Base-by-base conservation (phyloP, 1,140 invertebrate genomes). In the Mercenaria mercenaria region DNA sequence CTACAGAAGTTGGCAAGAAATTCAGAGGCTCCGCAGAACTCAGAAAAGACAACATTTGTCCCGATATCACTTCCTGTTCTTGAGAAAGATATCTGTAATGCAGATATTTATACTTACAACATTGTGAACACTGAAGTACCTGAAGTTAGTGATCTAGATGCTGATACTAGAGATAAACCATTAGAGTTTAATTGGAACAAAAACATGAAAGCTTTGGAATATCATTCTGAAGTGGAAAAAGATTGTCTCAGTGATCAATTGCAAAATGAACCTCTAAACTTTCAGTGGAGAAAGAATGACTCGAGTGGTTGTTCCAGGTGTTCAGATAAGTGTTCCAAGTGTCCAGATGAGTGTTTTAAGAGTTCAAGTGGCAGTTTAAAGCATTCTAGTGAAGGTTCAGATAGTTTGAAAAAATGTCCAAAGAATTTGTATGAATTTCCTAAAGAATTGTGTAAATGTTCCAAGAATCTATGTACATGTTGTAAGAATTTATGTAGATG, bases 121-220 rank as follows among this genome's bases (percentile, higher is more conserved):
- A 79, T 79, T 1, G 32, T 79, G 15, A 79, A 79, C 15, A 10
- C 29, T 6, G n/a, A 26, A 52, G n/a, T 6, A 76, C 43, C 41
- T 26, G 26, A 3, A 10, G 37, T 41, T 29, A 13, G 4, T 39
- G 50, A 37, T 4, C 13, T 41, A 34, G 34, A 77, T 32, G 26
- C 10, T 77, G 43, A 43, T 2, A 10, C 26, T 15, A 20, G 56
- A 18, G 50, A 79, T 56, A 23, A 34, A 13, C 76, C 76, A 32
- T 56, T 79, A 37, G 26, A 79, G 8, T 79, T 79, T 52, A 56
- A 79, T 79, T 37, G 43, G 43, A 52, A 32, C 11, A 56, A 79
- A 79, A 59, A 52, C 20, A 52, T 26, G 74, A 77, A 52, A 32
- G 47, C 43, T 56, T 52, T 50, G 23, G 76, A 79, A 13, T 52